Base-by-base conservation (phyloP, 1,140 invertebrate genomes). In the Zaprionus kolodkinae region DNA sequence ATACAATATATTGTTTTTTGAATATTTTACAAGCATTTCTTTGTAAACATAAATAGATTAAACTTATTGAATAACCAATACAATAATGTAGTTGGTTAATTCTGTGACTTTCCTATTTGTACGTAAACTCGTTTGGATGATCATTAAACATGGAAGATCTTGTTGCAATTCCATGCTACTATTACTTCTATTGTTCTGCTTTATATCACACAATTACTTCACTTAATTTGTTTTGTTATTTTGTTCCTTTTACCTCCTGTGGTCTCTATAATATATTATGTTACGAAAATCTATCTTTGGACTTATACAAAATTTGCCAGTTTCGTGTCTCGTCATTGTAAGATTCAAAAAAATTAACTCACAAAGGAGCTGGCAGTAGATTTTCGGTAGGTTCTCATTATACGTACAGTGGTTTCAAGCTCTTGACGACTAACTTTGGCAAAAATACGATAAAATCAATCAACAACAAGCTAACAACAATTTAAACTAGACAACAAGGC, bases 21-120 rank as follows among this genome's bases (percentile, higher is more conserved):
- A 67, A 69, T 69, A 52, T 75, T 56, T 50, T 85, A 85, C 78
- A 85, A 84, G 68, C 36, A 43, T 61, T 81, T 78, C 64, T 57
- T 81, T 87, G 79, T 87, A 85, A 70, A 78, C 67, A 86, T 87
- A 82, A 81, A 82, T 82, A 79, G 52, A 65, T 72, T 76, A 72
- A 70, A 54, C 60, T 75, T 84, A 72, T 69, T 21, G 63, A 62
- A 36, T 56, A 52, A 72, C 71, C 48, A 56, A 57, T 70, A 66
- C 12, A 60, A 62, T 72, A 64, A 50, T 57, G 63, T 45, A 35
- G 21, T 71, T 76, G 48, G 35, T 48, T 61, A 56, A 62, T 79
- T 52, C 40, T 72, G 77, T 83, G 84, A 83, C 79, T 87, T 74
- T 71, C n/a, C 56, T 67, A 78, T 86, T 88, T 83, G 79, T 88